These are phyloP conservation scores for Hypomesus transpacificus DNA, from an alignment of 2,113 vertebrate genomes.

Conservation along the genomic window DNA sequence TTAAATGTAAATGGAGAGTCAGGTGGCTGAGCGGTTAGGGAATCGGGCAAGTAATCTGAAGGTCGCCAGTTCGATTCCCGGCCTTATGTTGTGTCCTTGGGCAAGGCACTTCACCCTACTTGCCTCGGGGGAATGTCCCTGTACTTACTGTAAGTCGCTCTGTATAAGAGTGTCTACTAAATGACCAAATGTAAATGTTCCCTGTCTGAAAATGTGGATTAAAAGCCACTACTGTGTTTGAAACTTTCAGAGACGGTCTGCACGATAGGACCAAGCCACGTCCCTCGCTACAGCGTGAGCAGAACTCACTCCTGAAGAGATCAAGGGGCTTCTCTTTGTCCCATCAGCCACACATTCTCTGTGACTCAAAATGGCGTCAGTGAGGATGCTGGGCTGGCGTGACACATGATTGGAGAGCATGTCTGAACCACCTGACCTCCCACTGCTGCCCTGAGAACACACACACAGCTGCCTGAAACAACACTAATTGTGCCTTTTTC, in stretches of 20 bases:
- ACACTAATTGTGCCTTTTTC: constrained; percentile 60
- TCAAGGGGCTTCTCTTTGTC: constrained; percentile 66
- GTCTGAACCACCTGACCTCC: constrained; percentile 69
- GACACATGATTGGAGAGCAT: constrained; percentile 55
- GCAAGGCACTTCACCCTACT: no score
- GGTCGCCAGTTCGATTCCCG: no score
- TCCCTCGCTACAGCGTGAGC: constrained; percentile 44
- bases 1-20: no score
- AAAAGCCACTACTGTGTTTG: constrained; percentile 42
- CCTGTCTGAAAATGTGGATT: constrained; percentile 49
- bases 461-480: constrained; percentile 41
- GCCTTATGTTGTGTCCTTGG: no score
- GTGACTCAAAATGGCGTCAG: constrained; percentile 57
- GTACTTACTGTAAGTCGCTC: no score
- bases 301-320: constrained; percentile 56
- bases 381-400: constrained; percentile 46
- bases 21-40: no score
- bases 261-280: constrained; percentile 65
- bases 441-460: constrained; percentile 42
- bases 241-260: constrained; percentile 58
- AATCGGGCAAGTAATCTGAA: no score
- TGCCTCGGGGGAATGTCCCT: no score
- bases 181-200: no score
- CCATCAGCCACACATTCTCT: constrained; percentile 62
- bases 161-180: no score